Percentiles rank a stretch among this genome's conserved stretches.
Evolutionary conservation across 2,888 invertebrate genomes (phyloP).

Genomic region (Artemia sinica): DNA sequence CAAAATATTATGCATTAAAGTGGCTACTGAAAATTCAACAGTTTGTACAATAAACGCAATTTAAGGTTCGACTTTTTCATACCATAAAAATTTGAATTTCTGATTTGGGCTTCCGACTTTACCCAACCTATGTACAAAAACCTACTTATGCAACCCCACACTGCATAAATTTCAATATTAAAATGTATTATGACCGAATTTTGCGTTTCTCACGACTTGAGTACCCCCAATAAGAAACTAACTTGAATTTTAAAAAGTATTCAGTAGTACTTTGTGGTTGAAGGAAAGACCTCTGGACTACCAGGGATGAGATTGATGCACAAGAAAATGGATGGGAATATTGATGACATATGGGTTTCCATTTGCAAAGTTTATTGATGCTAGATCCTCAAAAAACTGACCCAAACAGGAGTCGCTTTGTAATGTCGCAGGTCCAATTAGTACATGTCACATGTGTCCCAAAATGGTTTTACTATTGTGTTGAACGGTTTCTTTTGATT

Average conservation of each 20-base stretch:
- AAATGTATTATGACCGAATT: constrained; percentile 7
- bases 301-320: neutral
- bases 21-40: no score
- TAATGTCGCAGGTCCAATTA: no score
- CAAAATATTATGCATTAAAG: no score
- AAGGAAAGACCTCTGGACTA: constrained; percentile 7
- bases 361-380: constrained; percentile 13
- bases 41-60: neutral
- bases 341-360: neutral
- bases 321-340: neutral
- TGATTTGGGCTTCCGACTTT: constrained; percentile 11
- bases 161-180: constrained; percentile 13
- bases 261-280: constrained; percentile 4
- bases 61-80: neutral
- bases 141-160: neutral
- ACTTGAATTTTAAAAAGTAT: constrained; percentile 10
- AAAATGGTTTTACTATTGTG: no score
- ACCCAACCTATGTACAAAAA: constrained; percentile 4
- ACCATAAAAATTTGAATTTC: constrained; percentile 12
- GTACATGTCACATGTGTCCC: no score
- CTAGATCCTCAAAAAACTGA: neutral
- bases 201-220: constrained; percentile 12
- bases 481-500: no score
- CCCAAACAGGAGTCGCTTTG: no score
- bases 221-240: constrained; percentile 1